Evolutionary conservation across 2,113 vertebrate genomes (phyloP), one percentile per base, ranked within the genome.

Genomic region (Lagopus leucura): DNA sequence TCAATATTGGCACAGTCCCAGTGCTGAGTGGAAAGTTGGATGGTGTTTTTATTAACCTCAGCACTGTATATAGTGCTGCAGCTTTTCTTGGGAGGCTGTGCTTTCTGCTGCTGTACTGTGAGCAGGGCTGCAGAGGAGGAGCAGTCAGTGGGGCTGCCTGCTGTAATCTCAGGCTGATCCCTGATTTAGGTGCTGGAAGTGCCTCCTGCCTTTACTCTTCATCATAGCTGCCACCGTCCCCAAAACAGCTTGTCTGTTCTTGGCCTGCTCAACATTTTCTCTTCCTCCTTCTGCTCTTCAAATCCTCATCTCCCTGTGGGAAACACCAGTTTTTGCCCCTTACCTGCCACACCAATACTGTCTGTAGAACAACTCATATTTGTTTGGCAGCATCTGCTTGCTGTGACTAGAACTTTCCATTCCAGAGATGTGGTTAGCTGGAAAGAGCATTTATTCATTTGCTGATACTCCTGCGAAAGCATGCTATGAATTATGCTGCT

Each of bases 1-100:
- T 94, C 85, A 95, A 70, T 92, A 91, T 66, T 92, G 73, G 84
- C 87, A 52, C 60, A 81, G 87, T 66, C 60, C 65, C 38, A 77
- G 77, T n/a, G 58, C 64, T 78, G 80, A 64, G 42, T 50, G 64
- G 60, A 71, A 73, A 85, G 50, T 38, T 82, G 82, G 64, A 20
- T 65, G 89, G 88, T 42, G 24, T 85, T 94, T 95, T 93, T 64
- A 71, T 94, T 89, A 66, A 70, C 84, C 61, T 61, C 89, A 70
- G 81, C 5, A 1, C 67, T 66, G 76, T 30, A 28, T 34, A 14
- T 19, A 13, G 20, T 6, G 7, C 82, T 32, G 60, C 40, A 27
- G 32, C 36, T 86, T 86, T 81, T 57, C 86, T 42, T 2, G 0
- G 47, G 65, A 67, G 25, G 8, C 55, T 16, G 48, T 78, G 17